Evolutionary conservation across 2,113 vertebrate species (phyloP).

Genomic region (Odocoileus virginianus): DNA sequence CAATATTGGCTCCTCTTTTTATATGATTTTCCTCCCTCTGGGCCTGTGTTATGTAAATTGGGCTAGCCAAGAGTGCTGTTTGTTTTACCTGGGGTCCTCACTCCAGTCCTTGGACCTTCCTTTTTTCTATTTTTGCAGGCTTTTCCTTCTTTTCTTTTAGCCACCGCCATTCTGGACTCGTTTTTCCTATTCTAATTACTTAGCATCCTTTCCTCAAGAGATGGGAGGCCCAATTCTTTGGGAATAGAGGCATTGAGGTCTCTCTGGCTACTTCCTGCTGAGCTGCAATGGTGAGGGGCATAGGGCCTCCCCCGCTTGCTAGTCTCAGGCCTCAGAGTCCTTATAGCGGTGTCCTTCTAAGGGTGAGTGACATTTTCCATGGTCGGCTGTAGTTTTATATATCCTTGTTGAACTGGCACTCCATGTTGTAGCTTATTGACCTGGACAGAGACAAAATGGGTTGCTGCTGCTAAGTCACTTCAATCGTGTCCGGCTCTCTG

Average conservation of each 20-base stretch:
- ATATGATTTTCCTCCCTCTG: not conserved
- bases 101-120: rapidly evolving
- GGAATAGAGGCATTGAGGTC: not conserved
- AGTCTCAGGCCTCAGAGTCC: not conserved
- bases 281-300: not conserved
- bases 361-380: not conserved
- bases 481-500: too few species aligned
- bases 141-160: not conserved
- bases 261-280: not conserved
- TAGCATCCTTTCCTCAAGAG: not conserved
- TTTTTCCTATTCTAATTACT: not conserved
- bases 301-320: not conserved
- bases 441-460: not conserved
- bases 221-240: not conserved
- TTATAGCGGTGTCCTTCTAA: not conserved
- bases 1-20: not conserved
- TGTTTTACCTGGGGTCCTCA: not conserved
- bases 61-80: not conserved
- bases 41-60: not conserved
- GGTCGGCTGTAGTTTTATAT: not conserved
- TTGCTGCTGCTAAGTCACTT: not conserved
- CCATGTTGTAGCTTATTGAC: not conserved
- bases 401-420: not conserved
- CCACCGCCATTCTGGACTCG: not conserved
- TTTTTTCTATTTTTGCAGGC: not conserved